phyloP scores from a whole-genome alignment of 2,113 vertebrate species.

The Mungos mungo region DNA sequence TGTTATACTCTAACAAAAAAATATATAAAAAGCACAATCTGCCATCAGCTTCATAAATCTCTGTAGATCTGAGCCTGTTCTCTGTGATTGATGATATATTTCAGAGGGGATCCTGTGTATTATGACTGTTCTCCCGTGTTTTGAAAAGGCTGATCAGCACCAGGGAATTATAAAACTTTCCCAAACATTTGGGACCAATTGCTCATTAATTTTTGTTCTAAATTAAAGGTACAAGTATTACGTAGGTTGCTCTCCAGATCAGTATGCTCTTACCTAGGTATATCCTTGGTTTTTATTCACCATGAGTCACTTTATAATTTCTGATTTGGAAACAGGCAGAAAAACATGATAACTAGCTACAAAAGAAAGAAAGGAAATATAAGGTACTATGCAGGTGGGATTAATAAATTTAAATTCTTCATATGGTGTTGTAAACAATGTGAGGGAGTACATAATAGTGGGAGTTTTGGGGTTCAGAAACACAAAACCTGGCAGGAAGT shows the following conservation, averaged over 20 bases:
- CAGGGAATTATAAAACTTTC: not conserved
- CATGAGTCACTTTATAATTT: not conserved
- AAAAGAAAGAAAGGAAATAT: not conserved
- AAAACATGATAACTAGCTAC: not conserved
- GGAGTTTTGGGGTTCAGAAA: not conserved
- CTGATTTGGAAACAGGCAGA: not conserved
- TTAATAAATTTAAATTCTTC: not conserved
- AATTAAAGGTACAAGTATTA: not conserved
- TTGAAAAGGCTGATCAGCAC: not conserved
- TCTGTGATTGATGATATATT: not conserved
- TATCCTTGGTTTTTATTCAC: not conserved
- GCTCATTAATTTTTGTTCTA: not conserved
- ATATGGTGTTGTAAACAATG: fast-evolving
- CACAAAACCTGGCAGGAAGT: not conserved
- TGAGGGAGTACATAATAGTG: too few species aligned
- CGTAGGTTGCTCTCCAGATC: not conserved
- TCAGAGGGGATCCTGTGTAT: not conserved
- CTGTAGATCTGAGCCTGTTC: not conserved
- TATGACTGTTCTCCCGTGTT: not conserved
- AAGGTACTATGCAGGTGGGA: not conserved
- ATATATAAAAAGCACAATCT: not conserved
- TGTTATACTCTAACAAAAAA: not conserved
- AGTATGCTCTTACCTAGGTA: not conserved
- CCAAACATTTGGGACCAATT: too few species aligned
- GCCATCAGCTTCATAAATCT: too few species aligned